Evolutionary conservation across 2,113 vertebrate species (phyloP), one percentile per base, ranked within the genome.

Genomic region (Pelusios castaneus): DNA sequence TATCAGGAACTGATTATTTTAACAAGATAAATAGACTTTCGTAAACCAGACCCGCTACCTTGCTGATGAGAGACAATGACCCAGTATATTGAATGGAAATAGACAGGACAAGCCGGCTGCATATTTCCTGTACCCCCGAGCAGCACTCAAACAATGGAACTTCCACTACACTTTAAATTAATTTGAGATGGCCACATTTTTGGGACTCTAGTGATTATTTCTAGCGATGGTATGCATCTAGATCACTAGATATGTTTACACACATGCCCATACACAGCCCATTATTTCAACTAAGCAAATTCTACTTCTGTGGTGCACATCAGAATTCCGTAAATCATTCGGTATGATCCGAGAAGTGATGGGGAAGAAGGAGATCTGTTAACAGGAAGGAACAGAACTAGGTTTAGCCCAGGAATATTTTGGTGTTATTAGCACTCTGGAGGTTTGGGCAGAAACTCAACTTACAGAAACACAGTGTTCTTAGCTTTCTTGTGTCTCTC

Each of bases 11-110:
- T 27, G 31, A 19, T 60, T 38, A 60, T 83, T 19, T 55, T 79
- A 92, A 54, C 80, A 93, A 91, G 73, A 80, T 29, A 95, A 81
- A 86, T 1, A 38, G 19, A 10, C 24, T 49, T 85, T 80, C 90
- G 67, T 55, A 52, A 92, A 43, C 10, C 21, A 2, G 4, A 90
- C 34, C 16, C 70, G 80, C 49, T 67, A 78, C 11, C 31, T 90
- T 80, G 60, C 56, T 82, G n/a, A 25, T 83, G 34, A 76, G 6
- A 11, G 76, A 87, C 24, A 12, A 2, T 5, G 0, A 52, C 0
- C 0, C 34, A 16, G 75, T 41, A 22, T 55, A 73, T 31, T 34
- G 52, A 60, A 75, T 1, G 1, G 80, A 83, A 89, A 12, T 27
- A 90, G 10, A 63, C 17, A 2, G 60, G 10, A 19, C 0, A 78